Conservation (phyloP, 2,888 invertebrate genomes). For the Crossocerus cetratus region DNA sequence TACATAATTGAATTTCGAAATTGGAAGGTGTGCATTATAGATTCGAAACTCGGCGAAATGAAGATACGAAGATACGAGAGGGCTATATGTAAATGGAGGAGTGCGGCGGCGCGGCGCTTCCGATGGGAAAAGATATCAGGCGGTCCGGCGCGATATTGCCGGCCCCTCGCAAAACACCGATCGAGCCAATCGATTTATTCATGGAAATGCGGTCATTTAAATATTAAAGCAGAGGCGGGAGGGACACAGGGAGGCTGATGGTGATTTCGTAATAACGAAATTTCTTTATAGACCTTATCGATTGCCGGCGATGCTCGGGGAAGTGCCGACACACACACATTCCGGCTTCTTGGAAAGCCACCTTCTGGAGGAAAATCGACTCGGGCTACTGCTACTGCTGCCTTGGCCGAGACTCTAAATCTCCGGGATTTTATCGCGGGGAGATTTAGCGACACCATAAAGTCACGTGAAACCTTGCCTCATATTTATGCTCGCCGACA, state of each 20-base stretch:
- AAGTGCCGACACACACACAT: too few relatives aligned
- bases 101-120: too few relatives aligned
- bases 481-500: constrained; percentile 44
- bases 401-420: too few relatives aligned
- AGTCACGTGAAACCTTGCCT: constrained; percentile 53
- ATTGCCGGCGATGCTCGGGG: too few relatives aligned
- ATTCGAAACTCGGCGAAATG: too few relatives aligned
- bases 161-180: too few relatives aligned
- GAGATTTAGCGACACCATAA: constrained; percentile 65
- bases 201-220: background rate
- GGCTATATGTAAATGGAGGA: too few relatives aligned
- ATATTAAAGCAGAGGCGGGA: background rate
- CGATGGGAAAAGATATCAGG: too few relatives aligned
- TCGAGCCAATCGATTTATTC: background rate
- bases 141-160: too few relatives aligned
- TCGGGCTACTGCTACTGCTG: constrained; percentile 25
- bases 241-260: background rate
- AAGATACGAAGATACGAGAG: too few relatives aligned
- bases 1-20: too few relatives aligned
- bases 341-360: constrained; percentile 8
- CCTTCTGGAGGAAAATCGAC: constrained; percentile 38
- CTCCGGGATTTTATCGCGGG: constrained; percentile 65
- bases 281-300: background rate
- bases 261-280: background rate
- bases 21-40: too few relatives aligned